Base-by-base conservation (phyloP, 2,113 vertebrate genomes). In the Thermophis baileyi region DNA sequence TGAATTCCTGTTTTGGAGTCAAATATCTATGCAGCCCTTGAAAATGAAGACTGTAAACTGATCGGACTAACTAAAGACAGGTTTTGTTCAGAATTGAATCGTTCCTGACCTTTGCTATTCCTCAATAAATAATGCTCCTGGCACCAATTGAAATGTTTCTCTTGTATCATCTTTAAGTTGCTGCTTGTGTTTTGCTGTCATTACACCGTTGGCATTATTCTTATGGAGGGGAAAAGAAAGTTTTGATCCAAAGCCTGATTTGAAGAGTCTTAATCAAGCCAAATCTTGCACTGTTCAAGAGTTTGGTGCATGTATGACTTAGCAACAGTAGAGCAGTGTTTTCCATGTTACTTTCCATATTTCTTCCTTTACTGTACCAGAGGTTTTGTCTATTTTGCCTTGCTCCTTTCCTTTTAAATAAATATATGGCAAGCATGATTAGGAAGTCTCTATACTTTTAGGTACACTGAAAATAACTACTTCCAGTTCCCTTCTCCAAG, bases 1-100 rank as follows among this genome's bases (percentile, higher is more conserved):
- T 93, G 87, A 94, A 93, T 94, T 94, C 91, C 74, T 3, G 10
- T 87, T 81, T 74, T 91, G 60, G 93, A 88, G 90, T 91, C 1
- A 30, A 69, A 47, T 94, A 93, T 74, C 74, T 74, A 20, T 4
- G 90, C 92, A 89, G 57, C 5, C 92, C 44, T 94, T 88, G 35
- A 87, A 95, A 93, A 10, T 22, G 20, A 88, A 94, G 69, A 0
- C 0, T 85, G 3, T 90, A 69, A 95, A 89, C 55, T 57, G 85
- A 60, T 22, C 0, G 0, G 54, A 92, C 85, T 94, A 94, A 93
- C 51, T 9, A 86, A 16, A 85, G 74, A 18, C 44, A 40, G 35
- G 35, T 63, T 69, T 81, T 50, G 3, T 40, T 49, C 55, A 81
- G 63, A 93, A 11, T 55, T 93, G 54, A 30, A 20, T 91, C 4